Evolutionary conservation across 2,888 invertebrate species (phyloP), one percentile per base, ranked within the genome.

Genomic region (Corythucha ciliata): DNA sequence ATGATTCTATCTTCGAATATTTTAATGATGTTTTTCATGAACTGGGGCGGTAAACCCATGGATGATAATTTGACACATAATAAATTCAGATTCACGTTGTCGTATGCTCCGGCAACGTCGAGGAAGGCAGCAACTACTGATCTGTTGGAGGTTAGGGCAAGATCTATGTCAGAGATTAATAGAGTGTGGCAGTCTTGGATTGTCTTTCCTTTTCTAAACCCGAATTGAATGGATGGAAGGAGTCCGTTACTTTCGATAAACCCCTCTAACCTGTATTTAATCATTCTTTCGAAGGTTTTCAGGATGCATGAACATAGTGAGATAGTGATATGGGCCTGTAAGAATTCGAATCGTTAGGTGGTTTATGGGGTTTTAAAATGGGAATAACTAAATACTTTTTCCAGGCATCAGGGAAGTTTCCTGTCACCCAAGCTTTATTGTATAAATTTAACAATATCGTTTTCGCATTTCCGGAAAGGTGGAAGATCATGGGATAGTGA

Each of bases 251-350:
- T 3, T 18, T 33, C 33, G 14, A 33, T 5, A 14, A 14, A 33
- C 33, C 33, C 14, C 8, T 33, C 16, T 33, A 33, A 18, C 4
- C 33, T 3, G 18, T 33, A 16, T 7, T 33, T 33, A 5, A 33
- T 4, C 33, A 33, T 33, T 18, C 33, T 4, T 33, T 33, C 33
- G 33, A 33, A 33, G 33, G 33, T 33, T 22, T 41, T 41, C 26
- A 25, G 20, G 3, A n/a, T 16, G 16, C 22, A 41, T 22, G n/a
- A 24, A n/a, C n/a, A n/a, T n/a, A n/a, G n/a, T n/a, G n/a, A n/a
- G n/a, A n/a, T n/a, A n/a, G n/a, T n/a, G n/a, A n/a, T n/a, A n/a
- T n/a, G n/a, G n/a, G n/a, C n/a, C n/a, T n/a, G n/a, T n/a, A n/a
- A n/a, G n/a, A n/a, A n/a, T n/a, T n/a, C n/a, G n/a, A n/a, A n/a